Conservation (phyloP, 2,797 vertebrate species). For the Poeciliopsis presidionis region DNA sequence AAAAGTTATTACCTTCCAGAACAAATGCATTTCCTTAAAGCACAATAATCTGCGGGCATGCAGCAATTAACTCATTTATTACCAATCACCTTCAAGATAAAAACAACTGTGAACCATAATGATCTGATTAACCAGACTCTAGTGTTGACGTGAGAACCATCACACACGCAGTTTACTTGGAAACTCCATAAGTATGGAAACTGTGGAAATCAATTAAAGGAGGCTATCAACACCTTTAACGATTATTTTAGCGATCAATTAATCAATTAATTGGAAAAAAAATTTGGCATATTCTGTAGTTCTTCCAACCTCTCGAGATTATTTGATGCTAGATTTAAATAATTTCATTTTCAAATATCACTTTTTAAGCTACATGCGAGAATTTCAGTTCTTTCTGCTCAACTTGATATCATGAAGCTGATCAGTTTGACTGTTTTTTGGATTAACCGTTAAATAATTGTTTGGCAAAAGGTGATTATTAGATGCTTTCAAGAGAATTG, state of each 20-base stretch:
- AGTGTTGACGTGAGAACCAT: not conserved
- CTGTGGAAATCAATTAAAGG: not conserved
- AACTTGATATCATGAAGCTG: no score
- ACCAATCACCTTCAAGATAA: not conserved
- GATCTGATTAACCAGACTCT: not conserved
- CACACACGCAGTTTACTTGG: not conserved
- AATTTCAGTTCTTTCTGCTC: no score
- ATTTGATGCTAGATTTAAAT: not conserved
- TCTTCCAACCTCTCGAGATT: not conserved
- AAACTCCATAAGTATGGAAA: no score
- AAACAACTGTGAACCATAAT: not conserved
- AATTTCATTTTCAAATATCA: not conserved
- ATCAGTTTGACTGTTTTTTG: no score
- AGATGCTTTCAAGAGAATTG: no score
- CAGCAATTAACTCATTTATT: not conserved
- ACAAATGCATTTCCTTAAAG: not conserved
- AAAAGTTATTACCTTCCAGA: not conserved
- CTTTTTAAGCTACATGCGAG: not conserved
- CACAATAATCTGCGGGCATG: not conserved
- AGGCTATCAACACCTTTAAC: not conserved
- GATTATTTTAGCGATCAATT: not conserved
- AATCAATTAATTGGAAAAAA: not conserved
- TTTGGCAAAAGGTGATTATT: no score
- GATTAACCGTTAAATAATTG: no score
- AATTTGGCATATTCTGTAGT: not conserved